These are phyloP conservation scores for Spizaetus ornatus DNA, from an alignment of 2,113 vertebrate species.

Conservation along the genomic window DNA sequence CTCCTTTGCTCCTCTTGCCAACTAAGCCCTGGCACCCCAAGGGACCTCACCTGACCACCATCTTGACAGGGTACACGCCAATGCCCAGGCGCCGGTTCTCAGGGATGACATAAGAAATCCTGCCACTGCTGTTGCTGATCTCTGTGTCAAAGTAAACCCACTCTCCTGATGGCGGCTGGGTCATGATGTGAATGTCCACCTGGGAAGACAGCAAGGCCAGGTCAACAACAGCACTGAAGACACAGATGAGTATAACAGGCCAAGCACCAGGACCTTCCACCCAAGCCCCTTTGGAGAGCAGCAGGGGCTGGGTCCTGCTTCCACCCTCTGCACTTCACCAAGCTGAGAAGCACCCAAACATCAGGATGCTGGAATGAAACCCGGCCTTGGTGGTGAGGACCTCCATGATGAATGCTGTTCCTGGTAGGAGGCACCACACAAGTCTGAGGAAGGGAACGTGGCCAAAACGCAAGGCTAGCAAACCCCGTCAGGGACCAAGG, in stretches of 20 bases:
- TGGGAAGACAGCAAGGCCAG: slow-evolving; percentile 25
- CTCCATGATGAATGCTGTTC: rapidly evolving
- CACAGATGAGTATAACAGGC: not conserved
- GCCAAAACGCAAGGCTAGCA: not conserved
- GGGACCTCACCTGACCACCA: slow-evolving; percentile 90
- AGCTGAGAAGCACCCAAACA: not conserved
- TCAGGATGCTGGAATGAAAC: not conserved
- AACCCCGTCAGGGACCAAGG: not conserved
- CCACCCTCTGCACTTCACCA: not conserved
- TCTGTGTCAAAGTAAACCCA: slow-evolving; percentile 93
- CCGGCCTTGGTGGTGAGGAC: rapidly evolving
- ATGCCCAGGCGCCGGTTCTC: slow-evolving; percentile 85
- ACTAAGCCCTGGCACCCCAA: rapidly evolving
- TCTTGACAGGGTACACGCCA: slow-evolving; percentile 94
- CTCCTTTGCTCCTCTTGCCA: not conserved
- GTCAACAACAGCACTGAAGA: not conserved
- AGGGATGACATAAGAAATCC: slow-evolving; percentile 87
- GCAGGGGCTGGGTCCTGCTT: not conserved
- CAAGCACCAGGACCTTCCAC: not conserved
- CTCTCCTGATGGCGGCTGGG: slow-evolving; percentile 91
- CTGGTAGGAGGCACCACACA: not conserved
- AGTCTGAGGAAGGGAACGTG: not conserved
- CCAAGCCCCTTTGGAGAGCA: rapidly evolving
- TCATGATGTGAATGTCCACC: slow-evolving; percentile 99
- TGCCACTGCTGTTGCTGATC: slow-evolving; percentile 93